A percentile compares a stretch with the other conserved stretches of the same genome.
phyloP scores from a whole-genome alignment of 2,113 vertebrate species.

The Muntiacus reevesi region DNA sequence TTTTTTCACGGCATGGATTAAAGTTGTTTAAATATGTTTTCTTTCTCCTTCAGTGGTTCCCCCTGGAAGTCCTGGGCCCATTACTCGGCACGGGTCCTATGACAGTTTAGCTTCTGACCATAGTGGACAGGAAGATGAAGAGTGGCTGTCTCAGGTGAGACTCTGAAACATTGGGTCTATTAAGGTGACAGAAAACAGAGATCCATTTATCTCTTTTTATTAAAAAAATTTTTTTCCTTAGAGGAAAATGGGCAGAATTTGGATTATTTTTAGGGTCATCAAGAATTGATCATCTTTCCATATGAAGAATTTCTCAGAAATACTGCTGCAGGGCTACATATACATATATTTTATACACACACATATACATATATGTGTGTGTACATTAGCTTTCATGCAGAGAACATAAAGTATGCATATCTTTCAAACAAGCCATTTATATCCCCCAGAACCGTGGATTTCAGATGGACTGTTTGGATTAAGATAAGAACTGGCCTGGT shows the following conservation, averaged over 20 bases:
- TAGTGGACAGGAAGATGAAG: slow-evolving; percentile 95
- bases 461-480: slow-evolving; percentile 20
- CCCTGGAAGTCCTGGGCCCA: slow-evolving; percentile 91
- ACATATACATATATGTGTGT: background rate
- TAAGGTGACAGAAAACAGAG: slow-evolving; percentile 10
- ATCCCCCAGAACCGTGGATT: background rate
- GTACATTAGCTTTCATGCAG: background rate
- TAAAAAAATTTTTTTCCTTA: background rate
- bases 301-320: slow-evolving; percentile 12
- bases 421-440: background rate
- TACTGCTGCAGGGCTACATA: background rate
- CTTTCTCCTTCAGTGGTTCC: slow-evolving; percentile 84
- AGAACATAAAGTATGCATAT: background rate
- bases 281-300: slow-evolving; percentile 16
- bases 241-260: background rate
- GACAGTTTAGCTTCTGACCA: slow-evolving; percentile 96
- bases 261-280: background rate
- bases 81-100: slow-evolving; percentile 93
- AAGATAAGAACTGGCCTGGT: slow-evolving; percentile 52
- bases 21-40: slow-evolving; percentile 24
- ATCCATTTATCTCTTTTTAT: background rate
- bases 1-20: background rate
- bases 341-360: background rate
- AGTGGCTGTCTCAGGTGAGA: slow-evolving; percentile 98
- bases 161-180: background rate